Conservation (phyloP, 2,888 invertebrate genomes). For the Hylaea fasciaria region DNA sequence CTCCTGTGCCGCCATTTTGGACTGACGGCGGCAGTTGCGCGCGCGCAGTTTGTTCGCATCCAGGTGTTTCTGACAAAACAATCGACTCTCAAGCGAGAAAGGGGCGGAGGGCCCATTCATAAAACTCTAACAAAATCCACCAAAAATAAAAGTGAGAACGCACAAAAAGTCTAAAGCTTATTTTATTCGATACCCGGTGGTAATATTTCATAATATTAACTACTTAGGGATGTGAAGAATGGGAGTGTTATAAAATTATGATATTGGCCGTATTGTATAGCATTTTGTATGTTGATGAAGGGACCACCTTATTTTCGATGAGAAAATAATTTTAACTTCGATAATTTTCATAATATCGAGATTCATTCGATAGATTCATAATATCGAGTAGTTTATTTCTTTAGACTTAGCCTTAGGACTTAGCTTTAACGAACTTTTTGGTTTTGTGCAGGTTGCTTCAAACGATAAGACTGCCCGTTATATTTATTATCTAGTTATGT, state of each 20-base stretch:
- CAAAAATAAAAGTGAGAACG: conserved; percentile 70
- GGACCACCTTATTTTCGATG: no score
- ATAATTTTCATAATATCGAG: no score
- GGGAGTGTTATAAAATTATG: conserved; percentile 68
- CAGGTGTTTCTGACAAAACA: conserved; percentile 85
- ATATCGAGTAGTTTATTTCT: no score
- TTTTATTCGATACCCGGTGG: conserved; percentile 58
- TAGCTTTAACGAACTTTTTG: no score
- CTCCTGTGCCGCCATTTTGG: conserved; percentile 64
- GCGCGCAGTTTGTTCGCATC: conserved; percentile 76
- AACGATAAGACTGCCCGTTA: no score
- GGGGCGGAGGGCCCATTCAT: conserved; percentile 79
- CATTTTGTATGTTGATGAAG: conserved; percentile 48
- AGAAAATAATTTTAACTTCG: no score
- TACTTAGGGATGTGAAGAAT: conserved; percentile 76
- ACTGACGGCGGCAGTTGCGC: conserved; percentile 68
- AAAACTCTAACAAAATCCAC: conserved; percentile 71
- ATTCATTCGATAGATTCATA: no score
- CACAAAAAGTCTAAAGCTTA: conserved; percentile 54
- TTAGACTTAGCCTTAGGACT: no score
- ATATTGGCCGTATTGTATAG: conserved; percentile 71
- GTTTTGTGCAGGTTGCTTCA: no score
- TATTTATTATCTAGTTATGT: no score
- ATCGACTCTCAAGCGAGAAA: conserved; percentile 76
- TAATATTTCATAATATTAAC: conserved; percentile 83